Conservation (phyloP, 2,888 invertebrate species). For the Mimumesa dahlbomi region DNA sequence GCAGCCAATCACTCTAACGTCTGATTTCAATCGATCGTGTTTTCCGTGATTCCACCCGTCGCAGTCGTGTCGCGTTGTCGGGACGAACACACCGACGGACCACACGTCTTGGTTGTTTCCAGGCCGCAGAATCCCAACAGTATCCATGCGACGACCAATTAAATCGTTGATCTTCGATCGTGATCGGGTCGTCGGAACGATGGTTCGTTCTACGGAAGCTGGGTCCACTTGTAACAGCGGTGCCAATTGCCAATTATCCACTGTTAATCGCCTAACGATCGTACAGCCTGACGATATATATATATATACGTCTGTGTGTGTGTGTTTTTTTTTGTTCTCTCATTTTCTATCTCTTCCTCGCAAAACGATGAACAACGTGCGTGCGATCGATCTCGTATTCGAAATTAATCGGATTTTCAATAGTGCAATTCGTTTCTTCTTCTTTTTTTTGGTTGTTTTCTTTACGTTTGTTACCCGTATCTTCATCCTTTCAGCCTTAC, state of each 20-base stretch:
- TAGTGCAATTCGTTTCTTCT: background rate
- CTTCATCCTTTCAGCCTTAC: background rate
- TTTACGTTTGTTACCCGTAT: background rate
- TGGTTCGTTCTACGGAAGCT: constrained; percentile 14
- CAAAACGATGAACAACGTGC: constrained; percentile 1
- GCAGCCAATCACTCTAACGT: constrained; percentile 20
- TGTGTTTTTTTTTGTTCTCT: constrained; percentile 5
- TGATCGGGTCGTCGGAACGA: constrained; percentile 7
- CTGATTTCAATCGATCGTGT: constrained; percentile 30
- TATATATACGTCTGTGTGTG: constrained; percentile 21
- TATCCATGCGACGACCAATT: constrained; percentile 13
- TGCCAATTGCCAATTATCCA: constrained; percentile 46
- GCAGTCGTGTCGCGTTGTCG: no score
- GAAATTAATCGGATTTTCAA: background rate
- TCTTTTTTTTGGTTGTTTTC: background rate
- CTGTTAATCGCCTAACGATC: constrained; percentile 40
- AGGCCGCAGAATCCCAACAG: background rate
- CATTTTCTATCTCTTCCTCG: background rate
- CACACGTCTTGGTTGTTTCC: background rate
- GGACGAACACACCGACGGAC: background rate
- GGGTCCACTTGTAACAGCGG: constrained; percentile 25
- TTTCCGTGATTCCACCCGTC: background rate
- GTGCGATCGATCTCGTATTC: background rate
- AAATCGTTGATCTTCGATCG: constrained; percentile 16
- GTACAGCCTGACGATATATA: constrained; percentile 26